Evolutionary conservation across 2,113 vertebrate species (phyloP), one percentile per base, ranked within the genome.

Genomic region (Lonchura striata): DNA sequence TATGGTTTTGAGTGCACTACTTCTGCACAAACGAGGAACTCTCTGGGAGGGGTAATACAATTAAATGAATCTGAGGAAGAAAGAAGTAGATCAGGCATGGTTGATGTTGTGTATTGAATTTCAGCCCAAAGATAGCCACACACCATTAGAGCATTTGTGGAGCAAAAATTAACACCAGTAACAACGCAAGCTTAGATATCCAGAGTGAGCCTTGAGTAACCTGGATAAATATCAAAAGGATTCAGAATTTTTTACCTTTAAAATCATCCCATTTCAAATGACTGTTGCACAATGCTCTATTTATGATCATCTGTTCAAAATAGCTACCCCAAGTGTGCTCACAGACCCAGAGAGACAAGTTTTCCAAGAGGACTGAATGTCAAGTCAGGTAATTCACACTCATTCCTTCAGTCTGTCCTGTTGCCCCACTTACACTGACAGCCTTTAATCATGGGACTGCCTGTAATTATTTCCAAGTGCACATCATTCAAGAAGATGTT

Each of bases 401-500:
- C 54, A 70, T 74, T 70, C 60, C 46, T 92, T 90, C 75, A 85
- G 61, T 46, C 57, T 42, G 49, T 65, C 85, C 78, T 90, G 77
- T 70, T 82, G 63, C 33, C 65, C 65, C 76, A 61, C 68, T 92
- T 88, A 82, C 11, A 28, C 50, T 86, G 82, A 92, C 66, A 86
- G 50, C 52, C 52, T 52, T 70, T 86, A 85, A 83, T 60, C 92
- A 88, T 13, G 86, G 72, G 85, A 80, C 52, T 10, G 3, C 21
- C 66, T 70, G 54, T 46, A 90, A 89, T 88, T 77, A 87, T 88
- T 92, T 90, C 84, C 78, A 93, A 76, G 42, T 21, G 54, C 71
- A 76, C 11, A 3, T 64, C 84, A 86, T 27, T 31, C 27, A 81
- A 77, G 52, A 91, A 93, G 54, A 68, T 46, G 11, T 60, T 50